These are phyloP conservation scores for Fringilla coelebs DNA, from an alignment of 2,797 vertebrate genomes.

Conservation along the genomic window DNA sequence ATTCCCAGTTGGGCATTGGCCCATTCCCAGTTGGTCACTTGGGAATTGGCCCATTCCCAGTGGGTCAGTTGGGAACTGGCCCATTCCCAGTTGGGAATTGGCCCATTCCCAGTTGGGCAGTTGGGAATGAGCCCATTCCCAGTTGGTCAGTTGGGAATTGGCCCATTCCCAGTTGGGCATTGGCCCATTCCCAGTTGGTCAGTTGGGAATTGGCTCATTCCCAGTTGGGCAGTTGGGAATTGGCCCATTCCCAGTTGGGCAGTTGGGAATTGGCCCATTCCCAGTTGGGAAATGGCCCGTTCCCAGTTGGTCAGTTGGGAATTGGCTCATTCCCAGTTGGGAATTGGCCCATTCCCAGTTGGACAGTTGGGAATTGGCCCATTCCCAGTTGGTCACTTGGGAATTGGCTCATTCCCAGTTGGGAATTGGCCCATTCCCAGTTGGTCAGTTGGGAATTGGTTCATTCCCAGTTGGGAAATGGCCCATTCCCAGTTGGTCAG, in stretches of 20 bases:
- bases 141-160: not conserved
- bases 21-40: fast-evolving
- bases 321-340: fast-evolving
- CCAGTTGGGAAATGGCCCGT: too few relatives aligned
- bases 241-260: fast-evolving
- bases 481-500: too few relatives aligned
- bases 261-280: not conserved
- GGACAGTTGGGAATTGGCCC: not conserved
- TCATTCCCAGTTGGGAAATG: too few relatives aligned
- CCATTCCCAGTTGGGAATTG: fast-evolving
- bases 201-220: not conserved
- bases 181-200: too few relatives aligned
- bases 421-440: not conserved
- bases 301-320: fast-evolving
- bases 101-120: fast-evolving
- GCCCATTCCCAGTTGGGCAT: too few relatives aligned
- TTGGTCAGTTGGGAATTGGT: not conserved
- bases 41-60: not conserved
- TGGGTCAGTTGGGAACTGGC: not conserved
- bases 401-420: fast-evolving
- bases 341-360: too few relatives aligned
- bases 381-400: fast-evolving
- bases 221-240: fast-evolving
- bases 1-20: too few relatives aligned
- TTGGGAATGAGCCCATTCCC: not conserved